These are phyloP conservation scores for Meloidogyne floridensis DNA, from an alignment of 1,140 invertebrate species.

Conservation along the genomic window DNA sequence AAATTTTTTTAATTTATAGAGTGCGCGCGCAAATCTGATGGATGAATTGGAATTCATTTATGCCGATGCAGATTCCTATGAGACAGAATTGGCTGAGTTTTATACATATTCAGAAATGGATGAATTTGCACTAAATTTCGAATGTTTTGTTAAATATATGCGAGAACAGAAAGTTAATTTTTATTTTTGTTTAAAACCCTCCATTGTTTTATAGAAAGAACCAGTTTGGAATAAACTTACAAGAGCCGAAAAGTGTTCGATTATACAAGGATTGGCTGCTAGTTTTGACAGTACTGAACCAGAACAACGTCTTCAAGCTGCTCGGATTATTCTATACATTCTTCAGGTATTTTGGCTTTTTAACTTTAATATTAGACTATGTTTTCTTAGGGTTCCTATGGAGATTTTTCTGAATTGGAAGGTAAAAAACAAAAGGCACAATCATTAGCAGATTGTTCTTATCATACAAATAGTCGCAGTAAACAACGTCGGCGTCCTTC, in stretches of 20 bases:
- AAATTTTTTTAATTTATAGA: conserved; percentile 24
- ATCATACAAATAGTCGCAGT: conserved; percentile 13
- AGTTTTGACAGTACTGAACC: conserved; percentile 52
- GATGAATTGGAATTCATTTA: conserved; percentile 59
- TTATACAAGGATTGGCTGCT: conserved; percentile 48
- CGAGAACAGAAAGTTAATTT: conserved; percentile 45
- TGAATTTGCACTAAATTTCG: conserved; percentile 53
- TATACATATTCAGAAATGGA: conserved; percentile 65
- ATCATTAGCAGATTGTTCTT: not conserved
- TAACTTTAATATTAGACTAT: not conserved
- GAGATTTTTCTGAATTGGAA: conserved; percentile 53
- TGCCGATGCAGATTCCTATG: conserved; percentile 51
- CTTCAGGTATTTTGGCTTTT: conserved; percentile 48
- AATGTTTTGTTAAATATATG: conserved; percentile 50
- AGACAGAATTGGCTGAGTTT: conserved; percentile 58
- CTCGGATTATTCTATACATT: conserved; percentile 59
- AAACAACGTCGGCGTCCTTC: not conserved
- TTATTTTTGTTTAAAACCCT: not conserved
- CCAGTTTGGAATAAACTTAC: conserved; percentile 34
- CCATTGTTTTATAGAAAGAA: conserved; percentile 3
- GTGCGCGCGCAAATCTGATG: conserved; percentile 44
- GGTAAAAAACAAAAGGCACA: conserved; percentile 18
- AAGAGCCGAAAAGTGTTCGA: conserved; percentile 28
- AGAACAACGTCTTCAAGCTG: conserved; percentile 49
- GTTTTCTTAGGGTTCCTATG: conserved; percentile 57